Base-by-base conservation (phyloP, 2,888 invertebrate species). In the Agrilus biguttatus region DNA sequence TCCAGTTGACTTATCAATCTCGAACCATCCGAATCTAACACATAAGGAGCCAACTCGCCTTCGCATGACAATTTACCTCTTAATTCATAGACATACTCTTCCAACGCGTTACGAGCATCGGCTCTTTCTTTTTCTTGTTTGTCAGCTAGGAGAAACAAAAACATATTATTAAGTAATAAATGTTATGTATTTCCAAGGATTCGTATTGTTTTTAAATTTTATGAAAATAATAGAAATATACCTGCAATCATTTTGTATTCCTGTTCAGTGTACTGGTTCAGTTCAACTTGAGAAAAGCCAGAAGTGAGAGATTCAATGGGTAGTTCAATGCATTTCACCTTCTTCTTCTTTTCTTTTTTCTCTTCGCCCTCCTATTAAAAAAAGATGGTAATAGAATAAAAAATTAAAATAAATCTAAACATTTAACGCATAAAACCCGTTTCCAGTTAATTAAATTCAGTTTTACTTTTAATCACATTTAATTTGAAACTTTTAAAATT, bases 1-100 rank as follows among this genome's bases (percentile, higher is more conserved):
- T 86, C 87, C 33, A 98, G 72, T 51, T 79, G 73, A 45, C 68
- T 62, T 32, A 79, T 75, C 45, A 87, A 72, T 1, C 66, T 54
- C 42, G 69, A 67, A 48, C 83, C 76, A 50, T 84, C 87, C 10
- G 71, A 66, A 42, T 85, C 84, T 2, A 77, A 70, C 17, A 91
- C 77, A 62, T 81, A 96, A 5, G 77, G 73, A 48, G 80, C 81
- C 41, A 89, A 70, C 33, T 82, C 73, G 47, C 81, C 83, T 17
- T 84, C 85, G 45, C 82, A 77, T 35, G 77, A 76, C 42, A 97
- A 67, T 63, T 93, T 92, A 45, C 88, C 85, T 43, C 98, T 77
- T 66, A 96, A 75, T 56, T 96, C 96, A 63, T 99, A 99, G 28
- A 98, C 92, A 60, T 93, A 98, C 67, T 98, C 98, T 65, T 98